Conservation (phyloP, 2,888 invertebrate genomes). For the Harpagoxenus sublaevis region DNA sequence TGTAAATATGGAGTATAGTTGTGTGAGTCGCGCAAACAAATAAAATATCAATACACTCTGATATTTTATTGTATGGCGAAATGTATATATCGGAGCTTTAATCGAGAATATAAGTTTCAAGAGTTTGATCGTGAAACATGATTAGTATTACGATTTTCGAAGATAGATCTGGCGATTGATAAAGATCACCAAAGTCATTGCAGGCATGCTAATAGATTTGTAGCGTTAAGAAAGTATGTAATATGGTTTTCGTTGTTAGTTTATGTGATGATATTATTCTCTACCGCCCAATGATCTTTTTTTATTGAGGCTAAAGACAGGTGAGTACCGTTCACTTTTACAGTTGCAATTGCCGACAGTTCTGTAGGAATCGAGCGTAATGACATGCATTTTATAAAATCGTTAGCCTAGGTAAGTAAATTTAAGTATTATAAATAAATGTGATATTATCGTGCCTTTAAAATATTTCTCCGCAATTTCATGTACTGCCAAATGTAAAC, state of each 20-base stretch:
- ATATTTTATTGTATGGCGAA: background rate
- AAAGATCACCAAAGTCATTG: conserved; percentile 30
- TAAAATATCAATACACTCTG: conserved; percentile 31
- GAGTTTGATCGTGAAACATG: background rate
- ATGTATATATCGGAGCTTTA: conserved; percentile 24
- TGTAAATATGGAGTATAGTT: conserved; percentile 61
- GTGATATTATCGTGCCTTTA: conserved; percentile 80
- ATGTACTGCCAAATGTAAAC: conserved; percentile 62
- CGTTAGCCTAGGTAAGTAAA: conserved; percentile 14
- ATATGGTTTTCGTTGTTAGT: background rate
- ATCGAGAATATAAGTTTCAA: background rate
- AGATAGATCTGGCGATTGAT: conserved; percentile 27
- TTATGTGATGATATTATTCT: conserved; percentile 19
- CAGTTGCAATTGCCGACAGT: background rate
- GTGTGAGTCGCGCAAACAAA: conserved; percentile 23
- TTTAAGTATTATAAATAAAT: conserved; percentile 69
- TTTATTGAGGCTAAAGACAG: background rate
- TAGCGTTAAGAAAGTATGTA: background rate
- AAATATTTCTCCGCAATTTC: conserved; percentile 53
- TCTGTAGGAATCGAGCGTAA: conserved; percentile 14
- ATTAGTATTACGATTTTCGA: conserved; percentile 15
- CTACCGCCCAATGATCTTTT: background rate
- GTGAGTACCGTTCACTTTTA: background rate
- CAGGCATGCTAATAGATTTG: background rate
- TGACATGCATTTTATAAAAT: conserved; percentile 25